phyloP scores from a whole-genome alignment of 1,140 invertebrate species.

The Saxidomus purpurata region DNA sequence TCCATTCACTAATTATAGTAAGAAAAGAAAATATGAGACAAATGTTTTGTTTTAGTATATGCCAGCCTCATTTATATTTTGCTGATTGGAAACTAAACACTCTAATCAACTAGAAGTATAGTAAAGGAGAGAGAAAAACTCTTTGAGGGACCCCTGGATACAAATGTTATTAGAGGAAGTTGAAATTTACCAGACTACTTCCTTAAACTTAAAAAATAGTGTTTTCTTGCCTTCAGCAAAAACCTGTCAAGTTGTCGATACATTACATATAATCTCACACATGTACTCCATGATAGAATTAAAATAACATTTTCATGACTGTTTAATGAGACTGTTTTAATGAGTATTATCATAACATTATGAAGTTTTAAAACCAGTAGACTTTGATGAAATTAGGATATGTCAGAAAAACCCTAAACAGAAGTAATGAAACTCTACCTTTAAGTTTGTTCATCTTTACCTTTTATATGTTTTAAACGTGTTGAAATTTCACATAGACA shows the following conservation, averaged over 20 bases:
- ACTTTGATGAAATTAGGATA: too few species aligned
- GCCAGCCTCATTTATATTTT: too few species aligned
- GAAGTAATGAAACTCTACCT: too few species aligned
- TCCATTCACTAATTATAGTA: too few species aligned
- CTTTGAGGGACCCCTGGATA: not conserved
- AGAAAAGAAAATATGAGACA: too few species aligned
- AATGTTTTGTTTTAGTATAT: too few species aligned
- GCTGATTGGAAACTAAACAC: too few species aligned
- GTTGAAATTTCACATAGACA: too few species aligned
- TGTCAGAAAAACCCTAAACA: too few species aligned
- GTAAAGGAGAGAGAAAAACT: not conserved
- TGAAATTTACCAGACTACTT: not conserved
- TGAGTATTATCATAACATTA: not conserved
- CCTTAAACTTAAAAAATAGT: not conserved
- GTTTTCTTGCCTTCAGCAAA: not conserved
- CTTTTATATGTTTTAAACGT: too few species aligned
- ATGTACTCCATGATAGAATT: not conserved
- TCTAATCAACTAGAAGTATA: not conserved
- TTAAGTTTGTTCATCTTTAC: too few species aligned
- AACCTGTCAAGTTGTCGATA: not conserved
- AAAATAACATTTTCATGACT: slow-evolving; percentile 4
- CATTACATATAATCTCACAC: not conserved
- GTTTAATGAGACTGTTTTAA: not conserved
- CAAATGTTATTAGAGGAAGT: not conserved
- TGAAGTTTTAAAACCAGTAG: not conserved